Evolutionary conservation across 2,888 invertebrate genomes (phyloP).

Genomic region (Heliconius hortense): DNA sequence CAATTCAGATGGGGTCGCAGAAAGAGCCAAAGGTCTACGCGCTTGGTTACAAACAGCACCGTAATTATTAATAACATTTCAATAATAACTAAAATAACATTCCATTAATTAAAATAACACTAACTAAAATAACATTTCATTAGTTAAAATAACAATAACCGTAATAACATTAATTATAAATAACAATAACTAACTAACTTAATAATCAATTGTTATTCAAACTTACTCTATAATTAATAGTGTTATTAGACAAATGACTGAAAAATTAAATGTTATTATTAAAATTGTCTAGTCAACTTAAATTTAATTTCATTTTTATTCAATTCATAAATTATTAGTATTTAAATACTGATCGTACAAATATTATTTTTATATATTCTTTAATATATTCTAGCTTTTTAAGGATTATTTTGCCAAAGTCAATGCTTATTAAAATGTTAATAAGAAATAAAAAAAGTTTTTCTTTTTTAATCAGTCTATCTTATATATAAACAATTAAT

Average conservation of each 20-base stretch:
- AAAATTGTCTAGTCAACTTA: conserved; percentile 20
- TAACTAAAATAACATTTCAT: conserved; percentile 1
- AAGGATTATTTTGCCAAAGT: not conserved
- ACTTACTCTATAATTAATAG: conserved; percentile 8
- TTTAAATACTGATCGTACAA: conserved; percentile 8
- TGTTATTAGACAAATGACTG: conserved; percentile 24
- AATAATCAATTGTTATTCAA: conserved; percentile 9
- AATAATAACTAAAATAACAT: conserved; percentile 37
- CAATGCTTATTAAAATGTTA: not conserved
- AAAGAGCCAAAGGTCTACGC: conserved; percentile 66
- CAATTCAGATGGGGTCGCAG: conserved; percentile 66
- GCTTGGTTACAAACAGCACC: conserved; percentile 77
- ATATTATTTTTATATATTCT: not conserved
- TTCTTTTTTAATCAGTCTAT: not conserved
- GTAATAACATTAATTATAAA: not conserved
- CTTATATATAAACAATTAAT: not conserved
- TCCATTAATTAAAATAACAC: conserved; percentile 39
- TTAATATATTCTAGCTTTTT: not conserved
- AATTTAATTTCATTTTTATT: not conserved
- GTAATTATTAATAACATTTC: conserved; percentile 44
- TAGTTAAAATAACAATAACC: conserved; percentile 36
- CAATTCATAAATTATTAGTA: not conserved
- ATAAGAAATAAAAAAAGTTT: not conserved
- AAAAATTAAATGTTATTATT: conserved; percentile 3
- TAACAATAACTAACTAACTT: not conserved